These are phyloP conservation scores for Melitaea cinxia DNA, from an alignment of 1,140 invertebrate species.

Conservation along the genomic window DNA sequence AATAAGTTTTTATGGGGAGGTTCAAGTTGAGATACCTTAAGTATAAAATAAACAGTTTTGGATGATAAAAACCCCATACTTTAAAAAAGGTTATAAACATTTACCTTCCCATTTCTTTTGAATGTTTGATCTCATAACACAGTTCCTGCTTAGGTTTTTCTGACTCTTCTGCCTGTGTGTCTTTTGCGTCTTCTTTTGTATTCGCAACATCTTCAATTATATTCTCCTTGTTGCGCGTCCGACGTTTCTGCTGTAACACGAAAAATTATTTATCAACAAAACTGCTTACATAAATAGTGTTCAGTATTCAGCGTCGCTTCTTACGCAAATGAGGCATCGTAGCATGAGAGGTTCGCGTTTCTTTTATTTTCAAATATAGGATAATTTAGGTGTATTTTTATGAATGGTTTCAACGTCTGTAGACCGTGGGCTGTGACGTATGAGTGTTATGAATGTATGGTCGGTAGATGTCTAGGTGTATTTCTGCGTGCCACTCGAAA, in stretches of 20 bases:
- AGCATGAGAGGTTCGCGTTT: conserved; percentile 48
- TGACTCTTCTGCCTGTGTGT: conserved; percentile 24
- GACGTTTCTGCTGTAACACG: conserved; percentile 72
- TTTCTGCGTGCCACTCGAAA: conserved; percentile 72
- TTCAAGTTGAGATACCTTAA: too few relatives aligned
- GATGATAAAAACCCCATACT: too few relatives aligned
- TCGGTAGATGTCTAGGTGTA: conserved; percentile 63
- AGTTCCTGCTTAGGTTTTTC: conserved; percentile 39
- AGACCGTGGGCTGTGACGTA: conserved; percentile 34
- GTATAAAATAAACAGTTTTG: too few relatives aligned
- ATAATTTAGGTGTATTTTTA: conserved; percentile 39
- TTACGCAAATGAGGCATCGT: conserved; percentile 65
- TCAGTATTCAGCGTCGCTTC: conserved; percentile 18
- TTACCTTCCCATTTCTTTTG: conserved; percentile 81
- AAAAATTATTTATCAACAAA: conserved; percentile 19
- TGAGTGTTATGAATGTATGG: conserved; percentile 59
- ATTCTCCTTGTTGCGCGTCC: conserved; percentile 69
- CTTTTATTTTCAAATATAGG: conserved; percentile 16
- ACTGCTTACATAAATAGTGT: not conserved
- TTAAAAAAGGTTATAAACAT: too few relatives aligned
- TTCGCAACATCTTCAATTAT: conserved; percentile 44
- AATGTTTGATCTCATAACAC: conserved; percentile 79
- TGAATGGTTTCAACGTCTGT: conserved; percentile 44
- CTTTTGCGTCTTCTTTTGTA: conserved; percentile 34
- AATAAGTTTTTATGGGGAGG: too few relatives aligned